Evolutionary conservation across 2,888 invertebrate genomes (phyloP).

Genomic region (Hirtodrosophila cameraria): DNA sequence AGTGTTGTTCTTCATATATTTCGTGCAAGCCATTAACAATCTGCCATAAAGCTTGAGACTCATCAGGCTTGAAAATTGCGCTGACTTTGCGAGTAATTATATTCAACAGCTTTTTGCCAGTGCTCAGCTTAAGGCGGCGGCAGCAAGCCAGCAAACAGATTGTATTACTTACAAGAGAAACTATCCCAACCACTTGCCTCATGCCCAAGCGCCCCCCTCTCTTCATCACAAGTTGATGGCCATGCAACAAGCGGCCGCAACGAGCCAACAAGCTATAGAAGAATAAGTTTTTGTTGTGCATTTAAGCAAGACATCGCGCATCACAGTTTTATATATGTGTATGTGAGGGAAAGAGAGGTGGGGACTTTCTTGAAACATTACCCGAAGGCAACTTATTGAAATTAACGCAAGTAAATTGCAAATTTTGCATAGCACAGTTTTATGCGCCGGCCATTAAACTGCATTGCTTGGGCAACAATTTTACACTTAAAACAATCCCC

Average conservation of each 20-base stretch:
- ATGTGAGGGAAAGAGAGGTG: background rate
- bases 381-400: constrained; percentile 59
- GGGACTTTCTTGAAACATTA: constrained; percentile 27
- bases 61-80: constrained; percentile 33
- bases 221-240: constrained; percentile 1
- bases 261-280: too few species aligned
- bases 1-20: too few species aligned
- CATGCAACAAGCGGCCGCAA: constrained; percentile 42
- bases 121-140: constrained; percentile 53
- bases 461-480: constrained; percentile 37
- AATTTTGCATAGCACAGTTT: constrained; percentile 60
- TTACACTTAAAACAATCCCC: too few species aligned
- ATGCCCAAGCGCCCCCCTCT: too few species aligned
- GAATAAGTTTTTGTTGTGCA: constrained; percentile 20
- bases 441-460: constrained; percentile 28
- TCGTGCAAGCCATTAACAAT: constrained; percentile 27
- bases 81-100: constrained; percentile 68
- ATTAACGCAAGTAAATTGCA: constrained; percentile 72
- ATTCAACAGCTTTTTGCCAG: constrained; percentile 66
- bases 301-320: constrained; percentile 6
- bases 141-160: constrained; percentile 55
- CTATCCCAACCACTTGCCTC: too few species aligned
- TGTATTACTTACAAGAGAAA: too few species aligned
- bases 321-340: too few species aligned
- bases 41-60: constrained; percentile 11